Evolutionary conservation across 1,140 invertebrate genomes (phyloP), one percentile per base, ranked within the genome.

Genomic region (Cataglyphis hispanica): DNA sequence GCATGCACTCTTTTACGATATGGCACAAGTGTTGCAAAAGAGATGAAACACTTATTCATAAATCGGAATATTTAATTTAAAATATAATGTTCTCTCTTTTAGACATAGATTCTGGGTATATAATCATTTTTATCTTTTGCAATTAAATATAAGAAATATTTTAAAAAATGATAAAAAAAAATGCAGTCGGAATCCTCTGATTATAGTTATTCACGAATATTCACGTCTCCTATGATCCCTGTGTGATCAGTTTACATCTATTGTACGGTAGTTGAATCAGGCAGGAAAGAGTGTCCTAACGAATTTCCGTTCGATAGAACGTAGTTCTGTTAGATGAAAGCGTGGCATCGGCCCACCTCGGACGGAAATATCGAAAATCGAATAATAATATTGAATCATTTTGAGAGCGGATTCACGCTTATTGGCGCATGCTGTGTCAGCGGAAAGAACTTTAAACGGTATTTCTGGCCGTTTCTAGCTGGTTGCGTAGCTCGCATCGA

Each of bases 341-440:
- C 77, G 64, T n/a, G 64, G 27, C n/a, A 27, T 5, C 22, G 50
- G 22, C 2, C 67, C n/a, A 53, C 22, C 22, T 25, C 46, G 64
- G 46, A 56, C 77, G 77, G 77, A 80, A 80, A 80, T 80, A 80
- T 80, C 77, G 77, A 80, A 80, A 69, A 80, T 80, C 64, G 77
- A 80, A 80, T 58, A 46, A 80, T 69, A 34, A 80, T 80, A 70
- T 70, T 56, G 64, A 80, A 80, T 80, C 77, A 80, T 80, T 80
- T 16, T 46, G 64, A 53, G 37, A 80, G 22, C 63, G 76, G 64
- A 80, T 80, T 50, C 34, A 64, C 27, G 64, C 53, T 80, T 70
- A 56, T 40, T 70, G 77, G 64, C 77, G 77, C 64, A 2, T 66
- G 40, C 75, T 66, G 77, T 70, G 64, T 69, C 63, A 80, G 63